Percentiles rank a stretch among this genome's conserved stretches.
Evolutionary conservation across 2,113 vertebrate species (phyloP).

Genomic region (Carassius gibelio): DNA sequence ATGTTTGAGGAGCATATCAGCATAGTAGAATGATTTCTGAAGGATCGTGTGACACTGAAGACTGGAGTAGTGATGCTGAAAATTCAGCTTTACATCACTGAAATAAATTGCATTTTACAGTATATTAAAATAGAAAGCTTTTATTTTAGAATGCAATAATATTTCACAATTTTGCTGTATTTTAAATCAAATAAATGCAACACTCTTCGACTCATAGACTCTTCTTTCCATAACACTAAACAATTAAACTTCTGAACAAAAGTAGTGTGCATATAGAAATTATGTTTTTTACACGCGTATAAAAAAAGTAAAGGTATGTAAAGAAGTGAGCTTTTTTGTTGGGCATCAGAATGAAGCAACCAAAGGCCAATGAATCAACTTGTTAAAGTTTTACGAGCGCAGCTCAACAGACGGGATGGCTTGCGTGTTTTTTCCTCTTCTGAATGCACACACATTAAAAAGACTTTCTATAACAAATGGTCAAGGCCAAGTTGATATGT

Average conservation of each 20-base stretch:
- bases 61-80: not conserved
- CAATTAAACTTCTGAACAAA: not conserved
- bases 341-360: not conserved
- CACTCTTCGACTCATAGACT: too few species aligned
- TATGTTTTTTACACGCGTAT: not conserved
- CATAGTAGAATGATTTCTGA: not conserved
- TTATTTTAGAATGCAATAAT: too few species aligned
- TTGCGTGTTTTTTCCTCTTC: not conserved
- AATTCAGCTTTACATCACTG: not conserved
- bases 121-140: too few species aligned
- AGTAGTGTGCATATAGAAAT: not conserved
- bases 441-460: not conserved
- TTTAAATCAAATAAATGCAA: too few species aligned
- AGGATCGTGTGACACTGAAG: not conserved
- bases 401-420: not conserved
- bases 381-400: constrained; percentile 24
- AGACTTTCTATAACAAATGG: not conserved
- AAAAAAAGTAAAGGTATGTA: not conserved
- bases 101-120: too few species aligned
- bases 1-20: not conserved
- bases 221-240: too few species aligned
- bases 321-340: not conserved
- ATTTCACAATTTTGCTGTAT: too few species aligned
- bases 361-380: constrained; percentile 19
- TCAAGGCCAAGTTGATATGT: not conserved